Evolutionary conservation across 1,140 invertebrate species (phyloP).

Genomic region (Anastatus disparis): DNA sequence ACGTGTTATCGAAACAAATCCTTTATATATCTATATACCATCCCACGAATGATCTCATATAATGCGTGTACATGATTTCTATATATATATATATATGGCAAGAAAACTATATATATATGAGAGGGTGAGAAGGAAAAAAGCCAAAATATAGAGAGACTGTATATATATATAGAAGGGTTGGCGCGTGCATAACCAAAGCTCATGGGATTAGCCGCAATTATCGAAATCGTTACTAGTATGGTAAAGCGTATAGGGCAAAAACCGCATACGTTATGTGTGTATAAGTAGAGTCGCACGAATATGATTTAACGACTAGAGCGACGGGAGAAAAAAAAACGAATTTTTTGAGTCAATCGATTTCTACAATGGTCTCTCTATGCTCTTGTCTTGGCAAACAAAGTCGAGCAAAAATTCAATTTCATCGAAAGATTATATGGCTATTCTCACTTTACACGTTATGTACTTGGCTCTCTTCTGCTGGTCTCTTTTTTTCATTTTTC

Average conservation of each 20-base stretch:
- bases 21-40: conserved; percentile 13
- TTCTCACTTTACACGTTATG: no score
- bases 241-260: conserved; percentile 49
- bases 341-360: conserved; percentile 29
- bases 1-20: conserved; percentile 62
- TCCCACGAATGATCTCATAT: conserved; percentile 46
- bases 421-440: no score
- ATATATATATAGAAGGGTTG: conserved; percentile 34
- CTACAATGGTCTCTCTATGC: not conserved
- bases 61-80: conserved; percentile 38
- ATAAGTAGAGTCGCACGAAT: conserved; percentile 3
- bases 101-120: not conserved
- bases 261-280: no score
- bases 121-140: not conserved
- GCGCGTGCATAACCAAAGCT: conserved; percentile 48
- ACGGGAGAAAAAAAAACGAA: no score
- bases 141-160: not conserved
- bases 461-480: no score
- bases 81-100: no score
- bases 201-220: conserved; percentile 65
- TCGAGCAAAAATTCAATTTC: conserved; percentile 39
- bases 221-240: conserved; percentile 50
- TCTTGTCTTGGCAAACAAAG: conserved; percentile 39
- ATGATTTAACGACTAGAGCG: not conserved
- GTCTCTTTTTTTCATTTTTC: no score